Base-by-base conservation (phyloP, 2,797 vertebrate genomes). In the Eulemur rubriventer region DNA sequence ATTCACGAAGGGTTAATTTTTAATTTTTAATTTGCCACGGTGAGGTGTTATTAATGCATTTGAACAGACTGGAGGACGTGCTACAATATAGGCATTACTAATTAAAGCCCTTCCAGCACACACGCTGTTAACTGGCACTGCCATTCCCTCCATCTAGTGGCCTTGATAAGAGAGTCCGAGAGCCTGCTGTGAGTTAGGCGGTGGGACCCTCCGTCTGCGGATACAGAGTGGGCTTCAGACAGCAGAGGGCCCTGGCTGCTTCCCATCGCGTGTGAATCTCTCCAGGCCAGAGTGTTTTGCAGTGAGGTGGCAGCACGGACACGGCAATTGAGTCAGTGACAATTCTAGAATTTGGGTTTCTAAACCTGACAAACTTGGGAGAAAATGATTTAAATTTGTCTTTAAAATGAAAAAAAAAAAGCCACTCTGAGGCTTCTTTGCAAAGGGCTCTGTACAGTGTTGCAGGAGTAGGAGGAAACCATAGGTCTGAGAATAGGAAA, bases 1-100 rank as follows among this genome's bases (percentile, higher is more conserved):
- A 80, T 82, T 72, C 82, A 73, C 4, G 89, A 85, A 97, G 79
- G 7, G 79, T 70, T 95, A 11, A 67, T 86, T 97, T 96, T 59
- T 87, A 94, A 50, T 63, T 28, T 52, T 61, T 87, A 94, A 50
- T 63, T 28, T 52, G 48, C 50, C 38, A 76, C 16, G 41, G 0
- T 30, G 0, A 28, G 87, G 26, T 61, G 12, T 86, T 84, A 73
- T 52, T 90, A 7, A 16, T 38, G 5, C 0, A 38, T 57, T 35
- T 75, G 0, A 0, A 63, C 61, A 96, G 46, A 94, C 2, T 96
- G 76, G 73, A 52, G 33, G 82, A 57, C 33, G 50, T 4, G 43
- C 48, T 97, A 61, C 87, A 70, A 20, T 59, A 63, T 16, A 73
- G 63, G 7, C 43, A 26, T 35, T 35, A 28, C 87, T 87, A 85